phyloP scores from a whole-genome alignment of 2,797 vertebrate genomes.

The Artibeus jamaicensis region DNA sequence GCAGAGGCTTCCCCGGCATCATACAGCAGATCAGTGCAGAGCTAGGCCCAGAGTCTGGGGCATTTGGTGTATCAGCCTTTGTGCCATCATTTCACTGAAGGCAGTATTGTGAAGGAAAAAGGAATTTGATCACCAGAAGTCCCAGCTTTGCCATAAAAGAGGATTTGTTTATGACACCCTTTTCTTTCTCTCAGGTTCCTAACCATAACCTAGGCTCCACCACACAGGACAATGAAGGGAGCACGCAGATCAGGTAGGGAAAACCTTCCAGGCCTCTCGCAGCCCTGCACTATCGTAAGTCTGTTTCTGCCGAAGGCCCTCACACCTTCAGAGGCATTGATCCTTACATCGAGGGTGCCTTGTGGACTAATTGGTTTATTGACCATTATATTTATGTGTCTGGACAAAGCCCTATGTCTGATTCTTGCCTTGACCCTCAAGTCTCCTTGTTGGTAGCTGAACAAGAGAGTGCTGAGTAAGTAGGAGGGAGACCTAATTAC shows the following conservation, averaged over 20 bases:
- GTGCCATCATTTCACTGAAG: neutral
- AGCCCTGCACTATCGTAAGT: conserved; percentile 5
- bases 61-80: conserved; percentile 12
- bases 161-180: conserved; percentile 26
- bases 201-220: conserved; percentile 37
- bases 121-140: neutral
- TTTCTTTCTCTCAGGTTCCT: conserved; percentile 39
- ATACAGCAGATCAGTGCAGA: neutral
- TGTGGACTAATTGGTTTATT: conserved; percentile 64
- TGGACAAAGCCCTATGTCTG: conserved; percentile 42
- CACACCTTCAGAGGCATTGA: conserved; percentile 44
- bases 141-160: conserved; percentile 42
- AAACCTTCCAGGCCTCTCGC: neutral
- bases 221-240: conserved; percentile 26
- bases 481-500: conserved; percentile 38
- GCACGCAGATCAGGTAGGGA: neutral
- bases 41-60: neutral
- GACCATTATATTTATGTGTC: conserved; percentile 52
- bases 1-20: neutral
- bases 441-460: conserved; percentile 51
- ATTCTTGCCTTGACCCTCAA: conserved; percentile 47
- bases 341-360: conserved; percentile 49
- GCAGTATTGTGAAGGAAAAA: conserved; percentile 22
- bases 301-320: neutral
- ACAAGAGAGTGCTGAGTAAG: conserved; percentile 12